A percentile compares a stretch with the other conserved stretches of the same genome.
phyloP scores from a whole-genome alignment of 2,888 invertebrate genomes.

The Cosmia trapezina region DNA sequence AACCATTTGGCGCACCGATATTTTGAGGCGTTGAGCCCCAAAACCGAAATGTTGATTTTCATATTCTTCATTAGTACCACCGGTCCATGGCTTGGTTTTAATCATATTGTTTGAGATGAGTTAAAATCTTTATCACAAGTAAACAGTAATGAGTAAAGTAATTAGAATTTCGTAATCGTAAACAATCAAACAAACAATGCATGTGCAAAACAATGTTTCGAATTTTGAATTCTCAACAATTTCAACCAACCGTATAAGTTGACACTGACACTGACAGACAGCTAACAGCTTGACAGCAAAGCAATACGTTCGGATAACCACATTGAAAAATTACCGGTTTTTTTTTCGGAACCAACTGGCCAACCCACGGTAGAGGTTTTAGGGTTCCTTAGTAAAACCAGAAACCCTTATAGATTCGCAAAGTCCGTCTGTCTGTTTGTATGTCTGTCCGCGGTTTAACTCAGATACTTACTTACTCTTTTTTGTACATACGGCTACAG shows the following conservation, averaged over 20 bases:
- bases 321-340: neutral
- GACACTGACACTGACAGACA: slow-evolving; percentile 13
- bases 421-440: neutral
- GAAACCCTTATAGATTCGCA: neutral
- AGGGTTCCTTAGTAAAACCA: neutral
- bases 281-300: neutral
- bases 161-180: neutral
- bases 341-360: neutral
- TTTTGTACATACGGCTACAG: too few species aligned
- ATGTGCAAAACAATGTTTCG: too few species aligned
- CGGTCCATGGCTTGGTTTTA: slow-evolving; percentile 79
- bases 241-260: neutral
- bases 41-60: slow-evolving; percentile 88
- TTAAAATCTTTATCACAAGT: neutral
- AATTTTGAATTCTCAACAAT: slow-evolving; percentile 24
- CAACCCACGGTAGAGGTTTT: too few species aligned
- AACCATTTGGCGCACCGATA: slow-evolving; percentile 85
- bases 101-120: slow-evolving; percentile 78
- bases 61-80: slow-evolving; percentile 87
- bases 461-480: too few species aligned
- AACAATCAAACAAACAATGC: neutral
- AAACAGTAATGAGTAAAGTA: neutral
- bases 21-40: slow-evolving; percentile 85
- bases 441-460: neutral
- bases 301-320: neutral